Base-by-base conservation (phyloP, 2,888 invertebrate species). In the Drosophila rellima region DNA sequence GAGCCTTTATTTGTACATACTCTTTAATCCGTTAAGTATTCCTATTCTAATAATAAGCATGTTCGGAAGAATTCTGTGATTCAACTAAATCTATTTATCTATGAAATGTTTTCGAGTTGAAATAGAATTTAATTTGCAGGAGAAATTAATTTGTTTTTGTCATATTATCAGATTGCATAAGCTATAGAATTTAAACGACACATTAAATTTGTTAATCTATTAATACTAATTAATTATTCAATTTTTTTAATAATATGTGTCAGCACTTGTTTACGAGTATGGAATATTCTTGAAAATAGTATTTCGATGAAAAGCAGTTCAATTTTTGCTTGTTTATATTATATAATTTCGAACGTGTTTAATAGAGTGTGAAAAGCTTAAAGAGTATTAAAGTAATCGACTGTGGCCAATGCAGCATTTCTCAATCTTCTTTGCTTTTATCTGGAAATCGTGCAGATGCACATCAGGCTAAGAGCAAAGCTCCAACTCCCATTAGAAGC, bases 401-500 rank as follows among this genome's bases (percentile, higher is more conserved):
- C 71, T 40, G 26, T 52, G 29, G 8, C 18, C 54, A 55, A 11
- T 23, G 13, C 5, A 18, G 2, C 13, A 20, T 8, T 60, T 62
- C 33, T n/a, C 33, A 20, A 23, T 20, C 17, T 61, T 45, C 52
- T 35, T 61, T 50, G 23, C 3, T 44, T 64, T 67, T 64, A 73
- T 72, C 68, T 68, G 57, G 33, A 20, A 78, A 78, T 68, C 75
- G 64, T 78, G 75, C 37, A 33, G 55, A 54, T 77, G 68, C 52
- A 68, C 67, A 70, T 56, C 66, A 59, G 11, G 31, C 42, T 39
- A 11, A 1, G 17, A 39, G 10, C 39, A 6, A n/a, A 13, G 26
- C 56, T 47, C 37, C 37, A 44, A 37, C 35, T 51, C 7, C 26
- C 40, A 69, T 42, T 55, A 39, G 45, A 18, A 26, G 7, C 23